These are phyloP conservation scores for Ramphastos sulfuratus DNA, from an alignment of 2,113 vertebrate genomes.

Conservation along the genomic window DNA sequence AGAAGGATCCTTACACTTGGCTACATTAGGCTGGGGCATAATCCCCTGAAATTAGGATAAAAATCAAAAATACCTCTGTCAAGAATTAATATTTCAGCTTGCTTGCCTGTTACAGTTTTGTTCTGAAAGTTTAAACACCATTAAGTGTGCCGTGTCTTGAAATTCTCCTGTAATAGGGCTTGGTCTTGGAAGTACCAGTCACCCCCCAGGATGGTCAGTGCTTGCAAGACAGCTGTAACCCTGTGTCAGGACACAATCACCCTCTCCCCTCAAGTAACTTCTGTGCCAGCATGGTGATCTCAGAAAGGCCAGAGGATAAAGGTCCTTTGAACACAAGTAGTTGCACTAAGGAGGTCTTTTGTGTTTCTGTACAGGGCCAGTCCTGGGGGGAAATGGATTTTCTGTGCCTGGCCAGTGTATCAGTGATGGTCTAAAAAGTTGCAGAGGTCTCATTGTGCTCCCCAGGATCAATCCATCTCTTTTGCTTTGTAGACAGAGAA, in stretches of 20 bases:
- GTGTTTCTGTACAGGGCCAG: not conserved
- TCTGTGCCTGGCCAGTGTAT: not conserved
- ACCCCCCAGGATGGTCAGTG: no score
- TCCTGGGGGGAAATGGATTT: not conserved
- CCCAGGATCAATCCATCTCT: not conserved
- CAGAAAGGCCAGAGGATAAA: not conserved
- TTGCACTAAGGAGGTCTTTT: not conserved
- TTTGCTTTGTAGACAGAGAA: not conserved
- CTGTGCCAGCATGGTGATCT: not conserved
- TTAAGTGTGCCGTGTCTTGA: not conserved
- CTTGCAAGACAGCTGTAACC: not conserved
- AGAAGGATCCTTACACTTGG: not conserved
- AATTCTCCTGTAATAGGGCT: not conserved
- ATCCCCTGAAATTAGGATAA: not conserved
- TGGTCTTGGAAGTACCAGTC: not conserved
- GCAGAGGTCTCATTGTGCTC: not conserved
- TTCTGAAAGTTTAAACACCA: not conserved
- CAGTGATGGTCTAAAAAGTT: not conserved
- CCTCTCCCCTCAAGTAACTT: not conserved
- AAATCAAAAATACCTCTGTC: not conserved
- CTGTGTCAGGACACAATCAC: rapidly evolving
- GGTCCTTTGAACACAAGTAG: not conserved
- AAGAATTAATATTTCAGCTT: not conserved
- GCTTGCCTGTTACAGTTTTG: not conserved
- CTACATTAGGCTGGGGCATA: not conserved